phyloP scores from a whole-genome alignment of 2,888 invertebrate genomes.

The Rotaria socialis region DNA sequence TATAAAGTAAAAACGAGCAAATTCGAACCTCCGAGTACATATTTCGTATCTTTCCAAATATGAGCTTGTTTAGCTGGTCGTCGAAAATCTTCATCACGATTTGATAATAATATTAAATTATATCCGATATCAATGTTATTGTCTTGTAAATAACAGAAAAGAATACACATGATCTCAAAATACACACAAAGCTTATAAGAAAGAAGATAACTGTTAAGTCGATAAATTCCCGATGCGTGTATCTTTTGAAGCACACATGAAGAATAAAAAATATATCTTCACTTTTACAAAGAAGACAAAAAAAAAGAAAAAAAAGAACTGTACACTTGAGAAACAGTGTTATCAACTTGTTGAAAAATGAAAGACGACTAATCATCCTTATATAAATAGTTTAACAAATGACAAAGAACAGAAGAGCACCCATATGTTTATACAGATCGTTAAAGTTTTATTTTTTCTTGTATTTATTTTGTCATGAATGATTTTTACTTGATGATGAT shows the following conservation, averaged over 20 bases:
- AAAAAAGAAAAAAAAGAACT: background rate
- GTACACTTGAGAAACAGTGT: slow-evolving; percentile 19
- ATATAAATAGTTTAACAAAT: background rate
- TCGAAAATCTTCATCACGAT: slow-evolving; percentile 37
- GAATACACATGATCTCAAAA: slow-evolving; percentile 23
- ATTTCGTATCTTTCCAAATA: slow-evolving; percentile 28
- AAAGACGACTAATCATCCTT: slow-evolving; percentile 26
- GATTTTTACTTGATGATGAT: background rate
- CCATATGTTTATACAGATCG: background rate
- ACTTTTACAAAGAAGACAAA: slow-evolving; percentile 5
- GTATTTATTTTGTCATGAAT: background rate
- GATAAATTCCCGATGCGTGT: background rate
- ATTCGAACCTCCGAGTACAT: background rate
- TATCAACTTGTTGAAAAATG: slow-evolving; percentile 14
- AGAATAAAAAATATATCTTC: slow-evolving; percentile 4
- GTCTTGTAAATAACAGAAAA: slow-evolving; percentile 25
- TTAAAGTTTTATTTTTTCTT: background rate
- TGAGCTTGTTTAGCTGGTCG: background rate
- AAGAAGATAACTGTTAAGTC: background rate
- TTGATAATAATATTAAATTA: slow-evolving; percentile 1
- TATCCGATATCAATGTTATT: slow-evolving; percentile 6
- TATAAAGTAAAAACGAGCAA: background rate
- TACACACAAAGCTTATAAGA: background rate
- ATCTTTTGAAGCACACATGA: background rate
- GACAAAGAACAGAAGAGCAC: background rate